These are phyloP conservation scores for Phocoena phocoena DNA, from an alignment of 2,113 vertebrate genomes.

Conservation along the genomic window DNA sequence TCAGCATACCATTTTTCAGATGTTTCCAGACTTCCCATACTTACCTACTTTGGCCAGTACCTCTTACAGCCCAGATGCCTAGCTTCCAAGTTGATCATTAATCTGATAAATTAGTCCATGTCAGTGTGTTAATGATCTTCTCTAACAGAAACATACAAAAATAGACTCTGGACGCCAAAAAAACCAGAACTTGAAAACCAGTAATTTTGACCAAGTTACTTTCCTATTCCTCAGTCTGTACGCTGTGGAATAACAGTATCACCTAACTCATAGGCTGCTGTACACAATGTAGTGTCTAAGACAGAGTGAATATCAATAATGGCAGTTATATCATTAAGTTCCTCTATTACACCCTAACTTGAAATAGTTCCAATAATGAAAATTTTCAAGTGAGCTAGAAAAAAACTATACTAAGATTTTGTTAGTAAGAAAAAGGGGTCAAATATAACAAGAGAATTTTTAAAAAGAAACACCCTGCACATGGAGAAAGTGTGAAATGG, in stretches of 20 bases:
- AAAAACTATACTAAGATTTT: not conserved
- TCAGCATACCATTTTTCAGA: not conserved
- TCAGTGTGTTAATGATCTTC: not conserved
- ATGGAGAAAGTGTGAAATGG: not conserved
- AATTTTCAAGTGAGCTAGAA: not conserved
- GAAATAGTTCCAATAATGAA: not conserved
- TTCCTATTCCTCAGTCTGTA: not conserved
- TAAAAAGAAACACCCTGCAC: not conserved
- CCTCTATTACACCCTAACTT: not conserved
- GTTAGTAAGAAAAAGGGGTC: not conserved
- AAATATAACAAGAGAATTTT: not conserved
- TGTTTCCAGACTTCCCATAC: not conserved
- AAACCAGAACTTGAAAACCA: not conserved
- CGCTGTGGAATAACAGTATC: not conserved
- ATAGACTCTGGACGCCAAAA: not conserved
- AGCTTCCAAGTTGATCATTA: not conserved
- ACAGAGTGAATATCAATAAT: not conserved
- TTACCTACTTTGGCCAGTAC: not conserved
- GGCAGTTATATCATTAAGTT: not conserved
- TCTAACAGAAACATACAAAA: conserved; percentile 28
- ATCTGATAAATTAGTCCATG: conserved; percentile 9
- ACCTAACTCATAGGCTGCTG: not conserved
- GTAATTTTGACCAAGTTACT: not conserved
- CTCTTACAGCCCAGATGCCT: not conserved
- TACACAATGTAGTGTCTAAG: not conserved